These are phyloP conservation scores for Drosophila meridiana DNA, from an alignment of 2,888 invertebrate genomes.

Conservation along the genomic window DNA sequence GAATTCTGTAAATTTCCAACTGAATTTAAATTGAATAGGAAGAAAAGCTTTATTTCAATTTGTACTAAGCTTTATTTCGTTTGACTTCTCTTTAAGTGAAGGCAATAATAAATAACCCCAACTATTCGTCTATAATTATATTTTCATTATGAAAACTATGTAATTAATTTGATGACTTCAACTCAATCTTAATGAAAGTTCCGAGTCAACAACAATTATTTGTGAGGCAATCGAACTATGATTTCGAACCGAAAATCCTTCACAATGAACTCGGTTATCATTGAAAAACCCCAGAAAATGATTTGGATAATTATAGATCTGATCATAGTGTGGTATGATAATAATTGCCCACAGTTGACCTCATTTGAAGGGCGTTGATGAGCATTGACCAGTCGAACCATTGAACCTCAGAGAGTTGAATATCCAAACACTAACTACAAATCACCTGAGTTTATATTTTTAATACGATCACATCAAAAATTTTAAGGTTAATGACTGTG, in stretches of 20 bases:
- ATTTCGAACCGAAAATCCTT: slow-evolving; percentile 51
- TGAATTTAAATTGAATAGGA: not conserved
- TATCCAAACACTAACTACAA: slow-evolving; percentile 21
- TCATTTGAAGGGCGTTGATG: slow-evolving; percentile 71
- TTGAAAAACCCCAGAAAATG: slow-evolving; percentile 35
- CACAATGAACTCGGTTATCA: slow-evolving; percentile 68
- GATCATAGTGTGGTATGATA: slow-evolving; percentile 16
- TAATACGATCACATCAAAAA: slow-evolving; percentile 58
- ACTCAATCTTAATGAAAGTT: not conserved
- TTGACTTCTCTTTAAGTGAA: not conserved
- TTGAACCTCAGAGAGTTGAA: slow-evolving; percentile 64
- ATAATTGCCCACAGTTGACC: slow-evolving; percentile 62
- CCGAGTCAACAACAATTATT: slow-evolving; percentile 32
- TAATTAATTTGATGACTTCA: slow-evolving; percentile 28
- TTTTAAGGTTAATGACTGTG: slow-evolving; percentile 74
- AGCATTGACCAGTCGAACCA: slow-evolving; percentile 67
- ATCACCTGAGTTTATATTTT: slow-evolving; percentile 44
- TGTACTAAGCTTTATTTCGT: no score
- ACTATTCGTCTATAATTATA: slow-evolving; percentile 6
- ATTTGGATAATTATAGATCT: slow-evolving; percentile 39
- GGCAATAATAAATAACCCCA: not conserved
- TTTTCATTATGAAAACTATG: slow-evolving; percentile 25
- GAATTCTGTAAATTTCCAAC: not conserved
- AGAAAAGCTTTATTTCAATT: not conserved
- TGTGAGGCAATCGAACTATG: slow-evolving; percentile 14